Percentiles rank a stretch among this genome's conserved stretches.
Evolutionary conservation across 2,888 invertebrate species (phyloP).

Genomic region (Caenorhabditis sulstoni): DNA sequence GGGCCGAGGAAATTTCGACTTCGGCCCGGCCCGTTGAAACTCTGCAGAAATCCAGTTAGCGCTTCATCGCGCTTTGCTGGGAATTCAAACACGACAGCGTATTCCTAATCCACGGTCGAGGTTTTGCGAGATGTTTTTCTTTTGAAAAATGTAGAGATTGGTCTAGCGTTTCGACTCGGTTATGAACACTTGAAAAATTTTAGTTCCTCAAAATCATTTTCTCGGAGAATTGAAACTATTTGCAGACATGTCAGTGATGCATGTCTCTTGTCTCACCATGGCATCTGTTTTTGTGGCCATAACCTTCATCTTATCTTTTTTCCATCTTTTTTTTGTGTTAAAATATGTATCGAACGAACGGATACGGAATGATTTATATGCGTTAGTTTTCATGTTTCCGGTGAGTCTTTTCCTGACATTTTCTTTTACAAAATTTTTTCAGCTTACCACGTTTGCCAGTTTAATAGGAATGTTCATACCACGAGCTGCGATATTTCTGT

Average conservation of each 20-base stretch:
- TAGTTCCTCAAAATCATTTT: too few species aligned
- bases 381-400: conserved; percentile 77
- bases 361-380: conserved; percentile 78
- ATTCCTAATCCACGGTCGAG: too few species aligned
- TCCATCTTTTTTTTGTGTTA: conserved; percentile 77
- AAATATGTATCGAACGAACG: conserved; percentile 77
- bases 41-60: too few species aligned
- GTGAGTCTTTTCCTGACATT: conserved; percentile 58
- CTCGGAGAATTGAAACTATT: too few species aligned
- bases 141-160: too few species aligned
- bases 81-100: too few species aligned
- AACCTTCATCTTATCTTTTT: conserved; percentile 68
- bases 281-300: conserved; percentile 69
- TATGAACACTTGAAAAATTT: too few species aligned
- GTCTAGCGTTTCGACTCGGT: too few species aligned
- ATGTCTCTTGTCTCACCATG: conserved; percentile 67
- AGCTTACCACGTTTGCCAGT: conserved; percentile 76
- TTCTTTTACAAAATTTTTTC: conserved; percentile 30
- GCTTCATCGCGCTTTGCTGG: too few species aligned
- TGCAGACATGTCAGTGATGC: conserved; percentile 74
- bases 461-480: conserved; percentile 79
- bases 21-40: too few species aligned
- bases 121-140: too few species aligned
- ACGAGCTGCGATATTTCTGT: conserved; percentile 77
- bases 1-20: too few species aligned